phyloP scores from a whole-genome alignment of 1,140 invertebrate genomes.

The Vanessa tameamea region DNA sequence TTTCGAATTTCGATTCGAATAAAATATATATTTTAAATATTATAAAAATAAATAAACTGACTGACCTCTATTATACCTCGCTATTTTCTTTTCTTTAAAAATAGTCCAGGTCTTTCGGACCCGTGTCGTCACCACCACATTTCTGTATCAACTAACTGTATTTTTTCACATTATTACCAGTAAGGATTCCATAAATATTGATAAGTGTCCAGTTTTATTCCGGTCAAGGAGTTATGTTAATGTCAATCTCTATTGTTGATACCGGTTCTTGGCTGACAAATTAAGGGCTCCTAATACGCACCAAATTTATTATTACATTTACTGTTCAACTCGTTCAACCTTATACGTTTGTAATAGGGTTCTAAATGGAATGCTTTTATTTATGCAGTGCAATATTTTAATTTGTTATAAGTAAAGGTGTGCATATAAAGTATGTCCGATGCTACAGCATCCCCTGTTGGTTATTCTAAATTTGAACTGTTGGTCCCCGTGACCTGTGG shows the following conservation, averaged over 20 bases:
- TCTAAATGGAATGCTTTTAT: conserved; percentile 33
- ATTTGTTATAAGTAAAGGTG: conserved; percentile 66
- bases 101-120: conserved; percentile 5
- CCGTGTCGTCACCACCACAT: conserved; percentile 50
- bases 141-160: conserved; percentile 56
- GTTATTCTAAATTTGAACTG: conserved; percentile 66
- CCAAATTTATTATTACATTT: conserved; percentile 27
- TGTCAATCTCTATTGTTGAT: conserved; percentile 63
- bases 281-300: conserved; percentile 65
- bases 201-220: conserved; percentile 68
- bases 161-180: conserved; percentile 47
- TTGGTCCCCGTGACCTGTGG: conserved; percentile 70
- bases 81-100: neutral
- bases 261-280: conserved; percentile 67
- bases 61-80: conserved; percentile 5
- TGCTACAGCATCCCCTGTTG: conserved; percentile 69
- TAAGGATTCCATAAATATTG: conserved; percentile 72
- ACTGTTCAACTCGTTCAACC: conserved; percentile 1
- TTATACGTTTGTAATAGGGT: conserved; percentile 38
- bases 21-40: neutral
- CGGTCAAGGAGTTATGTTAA: conserved; percentile 80
- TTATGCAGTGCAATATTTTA: conserved; percentile 27
- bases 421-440: conserved; percentile 71
- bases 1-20: too few species aligned
- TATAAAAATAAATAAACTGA: conserved; percentile 1